Evolutionary conservation across 2,888 invertebrate genomes (phyloP), one percentile per base, ranked within the genome.

Genomic region (Stenichneumon culpator): DNA sequence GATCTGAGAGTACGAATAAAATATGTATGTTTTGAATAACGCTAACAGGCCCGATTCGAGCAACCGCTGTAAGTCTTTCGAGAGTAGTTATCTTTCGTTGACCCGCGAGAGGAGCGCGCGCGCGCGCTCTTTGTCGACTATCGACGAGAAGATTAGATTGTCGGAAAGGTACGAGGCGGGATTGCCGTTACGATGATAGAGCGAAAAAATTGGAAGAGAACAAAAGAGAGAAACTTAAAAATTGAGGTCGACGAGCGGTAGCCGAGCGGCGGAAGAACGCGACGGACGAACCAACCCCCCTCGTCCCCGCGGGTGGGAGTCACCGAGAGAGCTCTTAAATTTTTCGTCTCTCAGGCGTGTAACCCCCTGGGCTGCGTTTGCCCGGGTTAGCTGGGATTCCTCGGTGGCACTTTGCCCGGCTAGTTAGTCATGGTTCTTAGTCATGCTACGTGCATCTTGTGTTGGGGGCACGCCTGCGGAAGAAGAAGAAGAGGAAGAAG

Each of bases 361-460:
- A 87, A 84, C 79, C 78, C 73, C 84, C 73, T 68, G 63, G 75
- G 65, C 22, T 67, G 82, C 74, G 84, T 80, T 86, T 79, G 82
- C 87, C 79, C 86, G 75, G 86, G 87, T 89, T 89, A 90, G 88
- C 86, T 60, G 89, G 90, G 89, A 91, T 91, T 92, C 89, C 87
- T 90, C 89, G 88, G 90, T 89, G 90, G 90, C 92, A 91, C 90
- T 91, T 92, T 81, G 90, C 90, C 89, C 89, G 90, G 88, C 92
- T 93, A 91, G 92, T 93, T 93, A 93, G 92, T 92, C 92, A 90
- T 88, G 92, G 90, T 89, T 91, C 91, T 93, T 93, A 93, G 92
- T 91, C 92, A 90, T 87, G 91, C 89, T 89, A 86, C 86, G 89
- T 87, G 89, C 87, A 87, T 90, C 89, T 86, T 82, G 69, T 84